Conservation (phyloP, 2,888 invertebrate genomes). For the Melieria picta region DNA sequence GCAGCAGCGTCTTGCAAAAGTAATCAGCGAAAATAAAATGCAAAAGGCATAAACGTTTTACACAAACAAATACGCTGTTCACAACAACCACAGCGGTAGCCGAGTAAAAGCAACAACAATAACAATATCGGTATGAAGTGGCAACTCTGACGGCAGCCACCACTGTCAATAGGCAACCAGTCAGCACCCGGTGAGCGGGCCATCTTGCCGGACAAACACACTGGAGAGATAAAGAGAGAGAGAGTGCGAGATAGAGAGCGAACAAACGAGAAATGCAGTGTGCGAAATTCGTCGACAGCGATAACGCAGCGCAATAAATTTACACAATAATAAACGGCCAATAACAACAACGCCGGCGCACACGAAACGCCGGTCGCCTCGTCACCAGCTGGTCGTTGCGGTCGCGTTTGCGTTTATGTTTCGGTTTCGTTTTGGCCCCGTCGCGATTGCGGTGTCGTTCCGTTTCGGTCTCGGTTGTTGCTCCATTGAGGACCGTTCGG, state of each 20-base stretch:
- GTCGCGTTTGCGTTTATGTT: background rate
- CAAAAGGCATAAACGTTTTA: slow-evolving; percentile 21
- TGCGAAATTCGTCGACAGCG: background rate
- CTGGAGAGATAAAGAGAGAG: no score
- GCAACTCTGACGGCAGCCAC: no score
- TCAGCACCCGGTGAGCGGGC: no score
- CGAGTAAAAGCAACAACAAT: slow-evolving; percentile 37
- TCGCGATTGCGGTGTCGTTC: no score
- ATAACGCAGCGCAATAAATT: background rate
- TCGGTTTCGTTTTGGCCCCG: no score
- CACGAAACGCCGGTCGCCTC: background rate
- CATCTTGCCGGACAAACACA: no score
- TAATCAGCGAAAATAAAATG: slow-evolving; percentile 35
- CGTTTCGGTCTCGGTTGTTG: slow-evolving; percentile 7
- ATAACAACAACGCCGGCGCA: slow-evolving; percentile 1
- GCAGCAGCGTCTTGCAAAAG: slow-evolving; percentile 32
- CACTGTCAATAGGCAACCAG: no score
- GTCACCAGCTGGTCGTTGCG: background rate
- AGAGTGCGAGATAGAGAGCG: background rate
- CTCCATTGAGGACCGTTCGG: slow-evolving; percentile 23
- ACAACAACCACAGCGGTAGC: no score
- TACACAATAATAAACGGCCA: background rate
- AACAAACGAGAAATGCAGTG: slow-evolving; percentile 22
- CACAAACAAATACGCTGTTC: background rate
- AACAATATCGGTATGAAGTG: background rate